These are phyloP conservation scores for Sebastolobus alascanus DNA, from an alignment of 2,797 vertebrate species.

Conservation along the genomic window DNA sequence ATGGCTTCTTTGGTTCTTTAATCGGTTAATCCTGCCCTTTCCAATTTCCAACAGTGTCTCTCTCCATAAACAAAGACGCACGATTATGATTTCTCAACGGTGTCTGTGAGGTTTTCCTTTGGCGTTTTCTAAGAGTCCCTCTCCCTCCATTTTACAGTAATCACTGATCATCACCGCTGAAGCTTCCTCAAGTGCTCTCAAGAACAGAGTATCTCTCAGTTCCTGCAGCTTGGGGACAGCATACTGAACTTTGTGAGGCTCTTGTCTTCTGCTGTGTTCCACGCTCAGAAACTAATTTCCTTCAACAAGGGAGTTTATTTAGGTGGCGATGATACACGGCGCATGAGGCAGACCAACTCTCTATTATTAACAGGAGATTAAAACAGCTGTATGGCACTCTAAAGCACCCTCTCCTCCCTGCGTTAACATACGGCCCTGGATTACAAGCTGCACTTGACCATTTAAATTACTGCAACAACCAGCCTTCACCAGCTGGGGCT, in stretches of 20 bases:
- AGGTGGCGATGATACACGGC: constrained; percentile 75
- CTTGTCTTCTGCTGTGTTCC: constrained; percentile 75
- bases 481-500: constrained; percentile 96
- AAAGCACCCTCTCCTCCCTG: constrained; percentile 91
- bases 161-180: constrained; percentile 76
- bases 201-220: constrained; percentile 69
- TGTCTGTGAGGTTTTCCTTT: constrained; percentile 58
- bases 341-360: constrained; percentile 88
- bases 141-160: constrained; percentile 72
- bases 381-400: constrained; percentile 97
- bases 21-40: constrained; percentile 71
- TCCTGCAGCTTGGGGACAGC: constrained; percentile 66
- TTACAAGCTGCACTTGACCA: constrained; percentile 98
- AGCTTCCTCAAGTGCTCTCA: constrained; percentile 72
- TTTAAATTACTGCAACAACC: constrained; percentile 97
- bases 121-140: constrained; percentile 58
- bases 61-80: constrained; percentile 62
- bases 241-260: constrained; percentile 75
- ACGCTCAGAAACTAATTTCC: constrained; percentile 81
- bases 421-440: constrained; percentile 93
- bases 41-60: constrained; percentile 43
- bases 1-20: constrained; percentile 67
- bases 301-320: constrained; percentile 83
- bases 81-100: constrained; percentile 47
- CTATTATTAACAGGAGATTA: constrained; percentile 98